Base-by-base conservation (phyloP, 2,113 vertebrate genomes). In the Calypte anna region DNA sequence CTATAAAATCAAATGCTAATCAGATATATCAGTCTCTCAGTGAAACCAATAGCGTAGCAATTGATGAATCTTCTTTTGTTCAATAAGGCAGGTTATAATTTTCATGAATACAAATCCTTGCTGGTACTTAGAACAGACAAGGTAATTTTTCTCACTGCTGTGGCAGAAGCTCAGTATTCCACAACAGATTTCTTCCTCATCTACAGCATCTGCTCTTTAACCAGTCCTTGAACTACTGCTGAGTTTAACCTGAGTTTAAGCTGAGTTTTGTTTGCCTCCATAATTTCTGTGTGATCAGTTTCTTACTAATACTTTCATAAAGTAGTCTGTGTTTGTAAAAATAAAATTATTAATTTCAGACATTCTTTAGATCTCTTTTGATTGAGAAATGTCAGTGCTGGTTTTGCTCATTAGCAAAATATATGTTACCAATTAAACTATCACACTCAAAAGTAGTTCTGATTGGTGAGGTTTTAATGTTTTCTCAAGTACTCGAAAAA, bases 11-110 rank as follows among this genome's bases (percentile, higher is more conserved):
- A 83, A 77, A 92, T 82, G 50, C 75, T 96, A 68, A 27, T 96
- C 95, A 96, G 97, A 96, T 67, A 81, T 62, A 92, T 55, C 62
- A 87, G 72, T 46, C 68, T 91, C 81, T 91, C 67, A 90, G 75
- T 88, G 82, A 94, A 97, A 80, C n/a, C 83, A 91, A 94, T 96
- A 97, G 94, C 89, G 83, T 10, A 30, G 25, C 93, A 94, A 97
- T 93, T 97, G 86, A 95, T 82, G 63, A 91, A 97, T 36, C 23
- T 92, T 25, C 59, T 31, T 72, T 86, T 80, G 84, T 68, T 95
- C 83, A 90, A 68, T 94, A 97, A 96, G 96, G 76, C 22, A 92
- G 66, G 67, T 94, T 96, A 66, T 94, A 91, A 94, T 84, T 74
- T 94, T 86, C 85, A 31, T 64, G 59, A 59, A 8, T 53, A 82